These are phyloP conservation scores for Apoda limacodes DNA, from an alignment of 2,888 invertebrate genomes.

Conservation along the genomic window DNA sequence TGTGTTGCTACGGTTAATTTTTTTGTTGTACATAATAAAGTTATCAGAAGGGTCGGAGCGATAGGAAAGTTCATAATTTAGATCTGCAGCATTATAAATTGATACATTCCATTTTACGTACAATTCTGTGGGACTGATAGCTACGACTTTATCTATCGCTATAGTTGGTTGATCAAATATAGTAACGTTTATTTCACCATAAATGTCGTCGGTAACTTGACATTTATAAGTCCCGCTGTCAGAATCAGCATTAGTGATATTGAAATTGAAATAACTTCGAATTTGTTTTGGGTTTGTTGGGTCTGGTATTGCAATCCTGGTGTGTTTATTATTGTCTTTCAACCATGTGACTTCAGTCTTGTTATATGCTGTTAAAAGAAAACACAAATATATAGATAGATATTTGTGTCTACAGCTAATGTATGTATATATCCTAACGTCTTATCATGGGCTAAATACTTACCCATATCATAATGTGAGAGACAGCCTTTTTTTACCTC, in stretches of 20 bases:
- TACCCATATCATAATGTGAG: no score
- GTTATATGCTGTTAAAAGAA: slow-evolving; percentile 39
- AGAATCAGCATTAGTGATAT: no score
- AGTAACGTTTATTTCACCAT: slow-evolving; percentile 58
- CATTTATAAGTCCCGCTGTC: slow-evolving; percentile 75
- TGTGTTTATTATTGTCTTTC: no score
- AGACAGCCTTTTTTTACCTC: no score
- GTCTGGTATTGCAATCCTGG: slow-evolving; percentile 7
- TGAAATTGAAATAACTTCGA: no score
- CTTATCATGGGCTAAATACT: no score
- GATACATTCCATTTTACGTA: slow-evolving; percentile 87
- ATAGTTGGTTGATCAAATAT: slow-evolving; percentile 80
- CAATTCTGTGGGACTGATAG: slow-evolving; percentile 80
- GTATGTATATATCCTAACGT: no score
- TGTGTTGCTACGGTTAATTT: slow-evolving; percentile 73
- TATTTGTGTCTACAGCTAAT: no score
- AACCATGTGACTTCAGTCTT: slow-evolving; percentile 44
- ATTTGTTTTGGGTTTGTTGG: slow-evolving; percentile 57
- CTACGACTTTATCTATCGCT: slow-evolving; percentile 77
- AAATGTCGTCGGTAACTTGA: slow-evolving; percentile 44
- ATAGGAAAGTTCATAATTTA: slow-evolving; percentile 57
- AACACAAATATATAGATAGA: slow-evolving; percentile 1
- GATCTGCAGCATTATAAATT: slow-evolving; percentile 78
- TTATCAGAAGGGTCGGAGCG: not conserved
- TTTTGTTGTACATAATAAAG: slow-evolving; percentile 32